These are phyloP conservation scores for Sialis lutaria DNA, from an alignment of 2,888 invertebrate species.

Conservation along the genomic window DNA sequence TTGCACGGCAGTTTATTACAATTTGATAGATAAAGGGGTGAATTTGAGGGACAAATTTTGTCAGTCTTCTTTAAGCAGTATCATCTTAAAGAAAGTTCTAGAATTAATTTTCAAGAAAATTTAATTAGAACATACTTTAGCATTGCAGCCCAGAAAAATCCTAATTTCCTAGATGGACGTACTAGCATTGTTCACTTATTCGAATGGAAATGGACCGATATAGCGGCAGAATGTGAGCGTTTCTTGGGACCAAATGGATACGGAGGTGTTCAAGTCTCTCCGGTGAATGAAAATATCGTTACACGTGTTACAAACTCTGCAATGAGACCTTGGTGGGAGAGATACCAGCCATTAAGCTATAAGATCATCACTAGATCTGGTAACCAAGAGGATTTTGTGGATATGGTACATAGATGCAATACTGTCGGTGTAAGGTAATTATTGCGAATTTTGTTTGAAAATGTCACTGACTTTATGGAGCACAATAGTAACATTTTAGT, in stretches of 20 bases:
- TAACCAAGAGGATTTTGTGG: conserved; percentile 45
- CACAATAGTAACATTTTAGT: too few species aligned
- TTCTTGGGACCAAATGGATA: conserved; percentile 33
- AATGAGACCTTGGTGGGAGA: conserved; percentile 67
- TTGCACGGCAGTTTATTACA: too few species aligned
- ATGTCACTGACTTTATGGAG: too few species aligned
- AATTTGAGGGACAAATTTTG: too few species aligned
- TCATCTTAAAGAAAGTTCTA: too few species aligned
- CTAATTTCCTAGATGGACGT: conserved; percentile 35
- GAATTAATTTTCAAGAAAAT: too few species aligned
- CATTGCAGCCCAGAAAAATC: conserved; percentile 27
- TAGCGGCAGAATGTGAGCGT: conserved; percentile 61
- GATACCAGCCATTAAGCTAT: conserved; percentile 79
- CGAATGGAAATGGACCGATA: conserved; percentile 71
- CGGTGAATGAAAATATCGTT: conserved; percentile 36
- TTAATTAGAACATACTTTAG: too few species aligned
- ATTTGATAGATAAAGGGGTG: too few species aligned
- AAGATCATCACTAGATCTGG: conserved; percentile 59
- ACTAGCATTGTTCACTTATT: conserved; percentile 57
- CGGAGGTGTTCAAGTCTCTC: conserved; percentile 28
- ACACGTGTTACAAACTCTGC: conserved; percentile 17
- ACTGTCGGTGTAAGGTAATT: conserved; percentile 48
- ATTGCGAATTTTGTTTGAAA: too few species aligned
- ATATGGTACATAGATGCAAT: conserved; percentile 70
- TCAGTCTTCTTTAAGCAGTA: too few species aligned